Conservation (phyloP, 2,888 invertebrate genomes). For the Fragum sueziense region DNA sequence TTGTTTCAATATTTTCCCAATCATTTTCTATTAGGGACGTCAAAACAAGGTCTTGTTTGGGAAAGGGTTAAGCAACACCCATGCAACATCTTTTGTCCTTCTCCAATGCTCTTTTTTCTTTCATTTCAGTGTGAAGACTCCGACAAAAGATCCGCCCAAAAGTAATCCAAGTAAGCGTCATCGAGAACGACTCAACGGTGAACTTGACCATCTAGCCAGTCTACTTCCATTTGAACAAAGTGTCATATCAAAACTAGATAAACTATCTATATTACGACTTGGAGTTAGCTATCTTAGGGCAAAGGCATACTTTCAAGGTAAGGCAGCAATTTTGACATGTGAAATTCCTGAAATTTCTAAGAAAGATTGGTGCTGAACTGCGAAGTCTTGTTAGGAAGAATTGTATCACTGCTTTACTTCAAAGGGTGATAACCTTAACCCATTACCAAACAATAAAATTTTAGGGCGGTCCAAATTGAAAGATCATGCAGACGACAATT, state of each 20-base stretch:
- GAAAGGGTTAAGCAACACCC: too few species aligned
- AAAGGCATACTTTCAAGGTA: constrained; percentile 99
- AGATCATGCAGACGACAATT: too few species aligned
- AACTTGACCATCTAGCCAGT: constrained; percentile 96
- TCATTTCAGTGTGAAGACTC: constrained; percentile 93
- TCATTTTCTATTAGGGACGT: too few species aligned
- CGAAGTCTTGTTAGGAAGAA: too few species aligned
- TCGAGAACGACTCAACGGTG: constrained; percentile 98
- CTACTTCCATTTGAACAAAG: constrained; percentile 96
- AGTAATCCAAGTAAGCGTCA: constrained; percentile 98
- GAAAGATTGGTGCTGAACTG: too few species aligned
- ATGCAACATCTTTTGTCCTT: too few species aligned
- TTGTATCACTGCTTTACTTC: too few species aligned
- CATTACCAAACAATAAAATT: background rate
- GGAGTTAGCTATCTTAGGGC: constrained; percentile 99
- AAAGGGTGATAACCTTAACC: too few species aligned
- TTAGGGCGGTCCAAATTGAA: background rate
- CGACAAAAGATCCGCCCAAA: constrained; percentile 83
- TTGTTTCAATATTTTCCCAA: too few species aligned
- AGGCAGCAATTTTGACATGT: constrained; percentile 78
- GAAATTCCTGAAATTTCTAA: too few species aligned
- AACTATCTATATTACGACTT: constrained; percentile 97
- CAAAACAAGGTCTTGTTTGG: too few species aligned
- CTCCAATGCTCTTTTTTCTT: too few species aligned
- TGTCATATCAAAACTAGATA: constrained; percentile 98